A percentile compares a stretch with the other conserved stretches of the same genome.
phyloP scores from a whole-genome alignment of 1,140 invertebrate species.

The Temnothorax curvispinosus region DNA sequence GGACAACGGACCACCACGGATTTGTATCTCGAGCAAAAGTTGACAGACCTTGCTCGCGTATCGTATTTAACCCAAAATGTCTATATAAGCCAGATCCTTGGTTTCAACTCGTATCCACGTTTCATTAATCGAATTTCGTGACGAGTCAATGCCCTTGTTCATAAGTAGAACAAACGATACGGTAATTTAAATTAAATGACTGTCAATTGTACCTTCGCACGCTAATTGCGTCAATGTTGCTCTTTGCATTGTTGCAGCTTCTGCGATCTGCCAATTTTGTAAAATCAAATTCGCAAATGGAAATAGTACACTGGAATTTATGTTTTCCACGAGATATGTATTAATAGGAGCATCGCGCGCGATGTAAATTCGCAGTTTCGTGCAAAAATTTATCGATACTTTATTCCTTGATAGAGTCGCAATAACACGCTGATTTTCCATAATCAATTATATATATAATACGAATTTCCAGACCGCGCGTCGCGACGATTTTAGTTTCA shows the following conservation, averaged over 20 bases:
- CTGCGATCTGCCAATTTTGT: conserved; percentile 21
- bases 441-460: conserved; percentile 11
- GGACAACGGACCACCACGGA: neutral
- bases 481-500: neutral
- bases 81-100: neutral
- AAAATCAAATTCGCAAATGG: conserved; percentile 2
- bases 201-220: neutral
- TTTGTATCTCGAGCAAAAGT: conserved; percentile 12
- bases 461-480: neutral
- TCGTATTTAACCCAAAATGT: neutral
- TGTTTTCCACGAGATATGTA: conserved; percentile 3
- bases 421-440: conserved; percentile 18
- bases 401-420: neutral
- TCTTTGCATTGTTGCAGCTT: neutral
- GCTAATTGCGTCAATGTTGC: neutral
- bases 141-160: neutral
- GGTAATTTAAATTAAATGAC: neutral
- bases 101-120: neutral
- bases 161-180: neutral
- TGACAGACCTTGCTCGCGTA: neutral
- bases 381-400: neutral
- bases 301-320: conserved; percentile 22
- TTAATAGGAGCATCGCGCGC: neutral
- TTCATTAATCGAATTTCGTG: neutral
- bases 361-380: neutral